Evolutionary conservation across 2,888 invertebrate genomes (phyloP).

Genomic region (Anoplius nigerrimus): DNA sequence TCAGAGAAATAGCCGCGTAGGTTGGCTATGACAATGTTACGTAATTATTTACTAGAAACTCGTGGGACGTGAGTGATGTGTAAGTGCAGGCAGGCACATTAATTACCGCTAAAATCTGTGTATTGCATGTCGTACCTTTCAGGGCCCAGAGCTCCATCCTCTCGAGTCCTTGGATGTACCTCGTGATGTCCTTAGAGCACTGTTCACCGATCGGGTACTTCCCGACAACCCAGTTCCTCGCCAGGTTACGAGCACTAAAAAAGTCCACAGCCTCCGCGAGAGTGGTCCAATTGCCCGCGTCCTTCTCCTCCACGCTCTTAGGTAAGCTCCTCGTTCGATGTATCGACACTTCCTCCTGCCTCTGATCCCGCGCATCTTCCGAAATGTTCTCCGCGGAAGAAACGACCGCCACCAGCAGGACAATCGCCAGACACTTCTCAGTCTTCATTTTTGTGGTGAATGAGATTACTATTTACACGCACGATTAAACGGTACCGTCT

Average conservation of each 20-base stretch:
- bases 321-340: slow-evolving; percentile 60
- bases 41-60: too few relatives aligned
- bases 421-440: background rate
- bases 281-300: slow-evolving; percentile 63
- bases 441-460: slow-evolving; percentile 2
- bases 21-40: too few relatives aligned
- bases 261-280: slow-evolving; percentile 66
- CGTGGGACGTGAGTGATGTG: too few relatives aligned
- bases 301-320: slow-evolving; percentile 21
- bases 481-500: too few relatives aligned
- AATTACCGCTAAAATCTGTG: too few relatives aligned
- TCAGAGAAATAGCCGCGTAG: too few relatives aligned
- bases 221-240: slow-evolving; percentile 77
- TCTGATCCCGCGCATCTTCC: slow-evolving; percentile 6
- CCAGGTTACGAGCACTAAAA: slow-evolving; percentile 64
- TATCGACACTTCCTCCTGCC: slow-evolving; percentile 19
- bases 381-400: slow-evolving; percentile 10
- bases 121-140: too few relatives aligned
- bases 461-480: background rate
- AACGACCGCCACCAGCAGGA: background rate
- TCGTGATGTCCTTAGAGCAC: slow-evolving; percentile 66
- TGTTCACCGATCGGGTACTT: slow-evolving; percentile 54
- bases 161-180: slow-evolving; percentile 65
- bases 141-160: slow-evolving; percentile 70
- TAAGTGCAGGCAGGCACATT: too few relatives aligned